Conservation (phyloP, 2,888 invertebrate genomes). For the Cheilosia scutellata region DNA sequence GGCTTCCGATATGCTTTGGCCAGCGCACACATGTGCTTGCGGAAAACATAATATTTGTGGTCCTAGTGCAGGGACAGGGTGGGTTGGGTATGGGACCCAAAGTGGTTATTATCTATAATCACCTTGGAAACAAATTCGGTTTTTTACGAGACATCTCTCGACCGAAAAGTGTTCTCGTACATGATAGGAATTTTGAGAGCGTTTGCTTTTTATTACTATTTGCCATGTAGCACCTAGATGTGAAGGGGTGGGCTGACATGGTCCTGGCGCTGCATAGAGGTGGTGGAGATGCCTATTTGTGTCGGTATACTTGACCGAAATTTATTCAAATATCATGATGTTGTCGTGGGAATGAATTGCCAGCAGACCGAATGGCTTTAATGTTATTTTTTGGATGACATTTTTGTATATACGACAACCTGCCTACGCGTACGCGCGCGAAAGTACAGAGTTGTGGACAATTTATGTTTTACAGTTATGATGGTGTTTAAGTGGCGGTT, state of each 20-base stretch:
- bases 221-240: conserved; percentile 49
- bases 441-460: not conserved
- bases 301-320: conserved; percentile 47
- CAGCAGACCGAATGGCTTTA: conserved; percentile 52
- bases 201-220: conserved; percentile 69
- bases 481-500: conserved; percentile 21
- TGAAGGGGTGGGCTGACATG: conserved; percentile 28
- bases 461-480: conserved; percentile 37
- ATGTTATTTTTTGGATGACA: conserved; percentile 50
- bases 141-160: conserved; percentile 70
- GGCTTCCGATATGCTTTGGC: not conserved
- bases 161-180: conserved; percentile 63
- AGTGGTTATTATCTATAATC: conserved; percentile 75
- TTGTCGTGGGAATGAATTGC: conserved; percentile 56
- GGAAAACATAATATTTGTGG: conserved; percentile 30
- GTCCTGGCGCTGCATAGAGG: not conserved
- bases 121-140: conserved; percentile 71
- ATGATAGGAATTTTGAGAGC: conserved; percentile 69
- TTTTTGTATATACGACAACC: conserved; percentile 34
- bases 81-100: conserved; percentile 29
- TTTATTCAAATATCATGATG: conserved; percentile 64
- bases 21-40: conserved; percentile 27
- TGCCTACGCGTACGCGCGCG: no score
- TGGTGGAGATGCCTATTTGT: not conserved
- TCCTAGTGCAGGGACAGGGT: not conserved